These are phyloP conservation scores for Hetaerina americana DNA, from an alignment of 1,140 invertebrate genomes.

Conservation along the genomic window DNA sequence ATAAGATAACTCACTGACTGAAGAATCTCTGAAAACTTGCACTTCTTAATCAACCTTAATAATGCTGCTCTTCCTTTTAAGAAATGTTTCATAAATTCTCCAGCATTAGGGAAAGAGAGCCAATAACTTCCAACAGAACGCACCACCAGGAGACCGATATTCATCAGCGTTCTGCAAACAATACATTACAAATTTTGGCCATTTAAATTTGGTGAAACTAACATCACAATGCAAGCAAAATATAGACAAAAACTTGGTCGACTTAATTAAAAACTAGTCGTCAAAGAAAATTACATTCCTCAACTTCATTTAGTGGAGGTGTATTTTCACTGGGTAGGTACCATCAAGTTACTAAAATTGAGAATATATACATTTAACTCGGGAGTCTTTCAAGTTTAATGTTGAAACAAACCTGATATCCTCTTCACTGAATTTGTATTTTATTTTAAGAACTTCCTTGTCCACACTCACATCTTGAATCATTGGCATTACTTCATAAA, in stretches of 20 bases:
- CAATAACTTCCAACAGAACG: slow-evolving; percentile 4
- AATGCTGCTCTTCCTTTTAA: slow-evolving; percentile 11
- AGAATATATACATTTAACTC: neutral
- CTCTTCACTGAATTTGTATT: neutral
- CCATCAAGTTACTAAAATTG: too few species aligned
- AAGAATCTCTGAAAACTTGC: slow-evolving; percentile 12
- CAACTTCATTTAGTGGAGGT: too few species aligned
- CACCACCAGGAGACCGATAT: slow-evolving; percentile 2
- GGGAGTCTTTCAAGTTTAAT: neutral
- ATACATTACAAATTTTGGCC: neutral
- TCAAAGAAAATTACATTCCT: too few species aligned
- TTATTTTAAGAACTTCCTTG: slow-evolving; percentile 4
- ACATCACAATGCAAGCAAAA: too few species aligned
- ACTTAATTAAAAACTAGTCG: too few species aligned
- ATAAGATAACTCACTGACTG: slow-evolving; percentile 9
- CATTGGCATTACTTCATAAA: slow-evolving; percentile 2
- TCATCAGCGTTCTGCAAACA: slow-evolving; percentile 10
- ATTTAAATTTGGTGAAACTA: too few species aligned
- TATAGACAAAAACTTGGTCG: too few species aligned
- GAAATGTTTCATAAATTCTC: slow-evolving; percentile 11
- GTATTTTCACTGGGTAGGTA: too few species aligned
- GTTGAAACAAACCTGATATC: slow-evolving; percentile 9
- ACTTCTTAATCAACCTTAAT: slow-evolving; percentile 9
- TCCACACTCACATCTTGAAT: slow-evolving; percentile 12
- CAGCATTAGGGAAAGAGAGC: slow-evolving; percentile 14